Base-by-base conservation (phyloP, 1,140 invertebrate genomes). In the Tetramorium alpestre region DNA sequence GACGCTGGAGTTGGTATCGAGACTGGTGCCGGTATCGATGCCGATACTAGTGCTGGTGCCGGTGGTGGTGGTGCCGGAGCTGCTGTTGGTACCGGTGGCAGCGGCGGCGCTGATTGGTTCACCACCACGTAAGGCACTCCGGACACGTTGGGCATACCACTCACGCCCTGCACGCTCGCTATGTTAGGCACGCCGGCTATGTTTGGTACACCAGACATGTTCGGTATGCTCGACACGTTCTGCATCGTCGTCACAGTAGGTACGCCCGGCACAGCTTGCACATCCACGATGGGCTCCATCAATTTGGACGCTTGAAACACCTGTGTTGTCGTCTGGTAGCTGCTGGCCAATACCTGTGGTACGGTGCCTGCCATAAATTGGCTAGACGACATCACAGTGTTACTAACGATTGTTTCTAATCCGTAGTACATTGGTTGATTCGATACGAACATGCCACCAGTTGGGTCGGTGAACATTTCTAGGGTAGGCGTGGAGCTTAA, bases 381-480 rank as follows among this genome's bases (percentile, higher is more conserved):
- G 92, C 98, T 97, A 38, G 97, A 98, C 28, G 97, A 97, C 97
- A 98, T 98, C 0, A 98, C 97, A 16, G 97, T 98, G 91, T 98
- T 98, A 93, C 98, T 97, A 13, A 98, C 97, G 78, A 98, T 98
- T 0, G 97, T 98, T 94, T 98, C 97, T 86, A 98, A 95, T 0
- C 97, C 97, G 86, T 98, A 98, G 92, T 97, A 98, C 92, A 98
- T 97, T 2, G 97, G 97, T 87, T 97, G 97, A 33, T 96, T 97
- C 38, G 96, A 95, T 51, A 97, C 95, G 88, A 97, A 97, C 96
- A 97, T 97, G 77, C 96, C 96, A 1, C 96, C 96, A 58, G 96
- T 96, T 0, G 96, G 97, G 92, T 97, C 96, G 5, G 96, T 96
- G 18, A 97, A 96, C 95, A 97, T 97, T 92, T 98, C 97, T 62